Percentiles rank a stretch among this genome's conserved stretches.
These are phyloP conservation scores for Sabellastarte sp. DNA, from an alignment of 2,888 invertebrate genomes.

Conservation along the genomic window DNA sequence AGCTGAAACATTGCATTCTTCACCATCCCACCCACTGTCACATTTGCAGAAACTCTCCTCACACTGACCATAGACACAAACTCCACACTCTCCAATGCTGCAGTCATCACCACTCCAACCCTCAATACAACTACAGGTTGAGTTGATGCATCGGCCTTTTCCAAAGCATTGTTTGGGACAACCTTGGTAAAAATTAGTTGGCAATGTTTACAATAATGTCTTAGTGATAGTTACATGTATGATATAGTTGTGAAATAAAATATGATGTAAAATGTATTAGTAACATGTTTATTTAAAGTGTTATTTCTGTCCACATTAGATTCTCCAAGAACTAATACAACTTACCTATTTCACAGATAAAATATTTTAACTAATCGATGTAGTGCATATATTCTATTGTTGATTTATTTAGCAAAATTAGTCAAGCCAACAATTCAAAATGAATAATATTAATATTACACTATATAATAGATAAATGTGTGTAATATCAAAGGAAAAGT, in stretches of 20 bases:
- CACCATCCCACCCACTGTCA: constrained; percentile 7
- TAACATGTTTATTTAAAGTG: neutral
- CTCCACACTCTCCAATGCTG: constrained; percentile 7
- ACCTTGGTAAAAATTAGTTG: neutral
- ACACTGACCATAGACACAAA: constrained; percentile 4
- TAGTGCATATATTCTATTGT: no score
- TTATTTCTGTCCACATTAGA: neutral
- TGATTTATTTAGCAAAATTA: no score
- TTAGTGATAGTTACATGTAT: no score
- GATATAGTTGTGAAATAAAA: no score
- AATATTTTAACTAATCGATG: no score
- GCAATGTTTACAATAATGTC: no score
- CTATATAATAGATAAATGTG: neutral
- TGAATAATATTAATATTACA: no score
- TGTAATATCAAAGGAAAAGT: neutral
- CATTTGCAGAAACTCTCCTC: constrained; percentile 6
- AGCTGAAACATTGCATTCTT: neutral
- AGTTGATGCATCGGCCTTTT: constrained; percentile 4
- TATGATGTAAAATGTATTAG: no score
- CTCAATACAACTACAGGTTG: neutral
- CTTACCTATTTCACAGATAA: no score
- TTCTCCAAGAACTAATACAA: no score
- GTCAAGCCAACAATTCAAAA: no score
- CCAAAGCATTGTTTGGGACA: constrained; percentile 8
- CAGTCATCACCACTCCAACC: constrained; percentile 8